Conservation (phyloP, 23 tunicate species). For the Trididemnum miniatum region DNA sequence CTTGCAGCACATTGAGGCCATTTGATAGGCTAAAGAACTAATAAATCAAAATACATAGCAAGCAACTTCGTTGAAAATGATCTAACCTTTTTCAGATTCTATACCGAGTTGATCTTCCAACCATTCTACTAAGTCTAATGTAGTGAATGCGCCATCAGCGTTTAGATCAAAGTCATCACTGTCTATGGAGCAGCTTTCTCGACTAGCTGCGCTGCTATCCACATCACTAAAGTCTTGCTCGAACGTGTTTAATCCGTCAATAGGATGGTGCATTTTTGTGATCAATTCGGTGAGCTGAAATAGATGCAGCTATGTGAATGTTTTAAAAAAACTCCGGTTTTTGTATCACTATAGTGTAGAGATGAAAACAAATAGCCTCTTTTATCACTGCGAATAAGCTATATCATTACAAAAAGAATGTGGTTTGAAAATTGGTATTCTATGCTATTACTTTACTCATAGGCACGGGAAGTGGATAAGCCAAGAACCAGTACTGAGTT, state of each 20-base stretch:
- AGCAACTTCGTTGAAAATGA: neutral
- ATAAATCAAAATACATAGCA: neutral
- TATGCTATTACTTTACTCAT: too few species aligned
- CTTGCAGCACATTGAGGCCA: too few species aligned
- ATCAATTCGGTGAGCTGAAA: conserved; percentile 11
- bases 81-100: conserved; percentile 3
- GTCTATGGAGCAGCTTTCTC: neutral
- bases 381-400: too few species aligned
- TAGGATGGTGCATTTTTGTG: neutral
- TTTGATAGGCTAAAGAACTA: neutral
- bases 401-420: too few species aligned
- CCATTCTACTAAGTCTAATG: conserved; percentile 33
- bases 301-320: too few species aligned
- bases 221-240: conserved; percentile 3
- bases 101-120: conserved; percentile 20
- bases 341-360: too few species aligned
- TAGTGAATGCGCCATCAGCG: conserved; percentile 22
- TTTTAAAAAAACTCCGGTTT: too few species aligned
- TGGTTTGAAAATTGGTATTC: too few species aligned
- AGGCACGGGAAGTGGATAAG: too few species aligned
- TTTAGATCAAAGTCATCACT: neutral
- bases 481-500: too few species aligned
- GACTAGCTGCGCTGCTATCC: neutral
- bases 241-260: neutral
- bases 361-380: too few species aligned